These are phyloP conservation scores for Hormiphora californensis DNA, from an alignment of 37 sponge, comb jelly and placozoan genomes.

Conservation along the genomic window DNA sequence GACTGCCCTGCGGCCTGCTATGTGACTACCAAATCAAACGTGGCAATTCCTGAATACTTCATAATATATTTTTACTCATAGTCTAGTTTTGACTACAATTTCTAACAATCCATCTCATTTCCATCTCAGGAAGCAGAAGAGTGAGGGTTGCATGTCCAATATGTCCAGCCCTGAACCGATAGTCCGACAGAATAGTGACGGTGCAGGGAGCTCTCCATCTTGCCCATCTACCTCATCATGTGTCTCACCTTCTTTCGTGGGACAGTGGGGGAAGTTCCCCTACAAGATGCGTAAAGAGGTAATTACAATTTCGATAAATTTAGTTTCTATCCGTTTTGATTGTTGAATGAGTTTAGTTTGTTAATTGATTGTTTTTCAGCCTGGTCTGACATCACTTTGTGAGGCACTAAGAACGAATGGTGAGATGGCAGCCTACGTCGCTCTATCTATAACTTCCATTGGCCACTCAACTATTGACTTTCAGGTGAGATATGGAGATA, in stretches of 20 bases:
- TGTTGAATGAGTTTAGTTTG: background rate
- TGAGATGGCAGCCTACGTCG: constrained; percentile 46
- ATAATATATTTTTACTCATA: no score
- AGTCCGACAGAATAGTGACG: background rate
- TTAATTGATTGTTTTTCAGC: background rate
- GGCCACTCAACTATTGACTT: constrained; percentile 26
- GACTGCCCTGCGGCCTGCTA: no score
- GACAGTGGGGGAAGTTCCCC: constrained; percentile 51
- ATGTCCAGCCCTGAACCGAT: background rate
- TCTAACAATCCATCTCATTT: no score
- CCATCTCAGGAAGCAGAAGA: background rate
- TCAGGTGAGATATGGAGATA: background rate
- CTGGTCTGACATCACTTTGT: constrained; percentile 4
- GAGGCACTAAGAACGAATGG: constrained; percentile 32
- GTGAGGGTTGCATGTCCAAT: background rate
- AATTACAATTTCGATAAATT: background rate
- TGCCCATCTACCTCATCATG: no score
- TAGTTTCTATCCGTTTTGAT: background rate
- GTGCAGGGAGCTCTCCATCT: background rate
- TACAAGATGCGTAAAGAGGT: constrained; percentile 50
- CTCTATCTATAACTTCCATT: constrained; percentile 39
- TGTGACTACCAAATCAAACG: no score
- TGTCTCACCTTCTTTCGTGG: no score
- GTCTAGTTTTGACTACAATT: no score
- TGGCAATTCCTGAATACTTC: no score